Percentiles rank a stretch among this genome's conserved stretches.
Conservation (phyloP, 2,888 invertebrate species). For the Calameuta filiformis region DNA sequence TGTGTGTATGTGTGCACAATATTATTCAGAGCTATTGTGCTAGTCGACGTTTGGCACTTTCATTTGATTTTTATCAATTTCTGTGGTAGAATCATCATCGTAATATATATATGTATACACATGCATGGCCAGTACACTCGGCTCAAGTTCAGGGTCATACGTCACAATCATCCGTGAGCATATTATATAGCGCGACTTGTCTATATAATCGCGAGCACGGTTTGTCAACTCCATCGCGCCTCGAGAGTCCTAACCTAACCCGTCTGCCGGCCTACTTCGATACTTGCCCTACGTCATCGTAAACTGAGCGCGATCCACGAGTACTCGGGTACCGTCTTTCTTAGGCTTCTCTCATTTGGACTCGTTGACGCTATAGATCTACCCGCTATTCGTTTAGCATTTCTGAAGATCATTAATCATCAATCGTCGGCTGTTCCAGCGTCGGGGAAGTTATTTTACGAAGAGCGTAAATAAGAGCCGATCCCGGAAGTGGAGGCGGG, state of each 20-base stretch:
- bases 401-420: no score
- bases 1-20: neutral
- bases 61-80: no score
- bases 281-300: neutral
- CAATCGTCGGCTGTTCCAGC: no score
- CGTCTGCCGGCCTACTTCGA: neutral
- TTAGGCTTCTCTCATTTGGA: neutral
- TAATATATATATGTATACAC: neutral
- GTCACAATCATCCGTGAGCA: neutral
- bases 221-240: neutral
- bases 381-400: no score
- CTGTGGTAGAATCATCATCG: no score
- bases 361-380: neutral
- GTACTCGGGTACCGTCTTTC: neutral
- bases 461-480: neutral
- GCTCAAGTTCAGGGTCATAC: slow-evolving; percentile 42
- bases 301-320: neutral
- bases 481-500: neutral
- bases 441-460: neutral
- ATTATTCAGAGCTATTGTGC: no score
- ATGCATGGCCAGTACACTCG: neutral
- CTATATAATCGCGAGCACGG: neutral
- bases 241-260: neutral
- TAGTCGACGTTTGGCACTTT: no score
- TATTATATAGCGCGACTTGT: neutral